phyloP scores from a whole-genome alignment of 1,140 invertebrate species.

The Drosophila punjabiensis region DNA sequence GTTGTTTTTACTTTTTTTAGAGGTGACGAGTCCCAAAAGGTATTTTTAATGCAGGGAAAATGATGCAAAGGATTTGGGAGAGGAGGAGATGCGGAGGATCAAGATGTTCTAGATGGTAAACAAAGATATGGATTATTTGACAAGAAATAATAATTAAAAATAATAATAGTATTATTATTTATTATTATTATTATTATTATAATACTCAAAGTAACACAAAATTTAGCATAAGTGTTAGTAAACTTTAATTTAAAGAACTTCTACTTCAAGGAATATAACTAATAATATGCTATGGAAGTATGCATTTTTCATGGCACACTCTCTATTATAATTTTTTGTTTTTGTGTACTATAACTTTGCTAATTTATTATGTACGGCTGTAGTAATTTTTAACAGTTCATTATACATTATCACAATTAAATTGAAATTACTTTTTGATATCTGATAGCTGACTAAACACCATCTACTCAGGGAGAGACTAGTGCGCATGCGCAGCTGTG shows the following conservation, averaged over 20 bases:
- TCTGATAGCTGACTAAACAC: not conserved
- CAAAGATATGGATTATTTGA: constrained; percentile 10
- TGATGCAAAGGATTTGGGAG: constrained; percentile 25
- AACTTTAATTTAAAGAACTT: not conserved
- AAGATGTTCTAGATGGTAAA: constrained; percentile 27
- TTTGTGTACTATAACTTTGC: not conserved
- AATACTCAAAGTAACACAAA: too few species aligned
- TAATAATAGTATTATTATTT: not conserved
- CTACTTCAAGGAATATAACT: not conserved
- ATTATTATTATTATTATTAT: too few species aligned
- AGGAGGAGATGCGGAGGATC: constrained; percentile 19
- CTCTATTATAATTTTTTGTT: too few species aligned
- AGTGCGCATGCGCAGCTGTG: constrained; percentile 44
- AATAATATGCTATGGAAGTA: too few species aligned
- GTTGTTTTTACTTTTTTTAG: constrained; percentile 26
- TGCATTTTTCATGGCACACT: too few species aligned
- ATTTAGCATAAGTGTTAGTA: not conserved
- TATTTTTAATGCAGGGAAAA: constrained; percentile 10
- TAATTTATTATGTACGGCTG: not conserved
- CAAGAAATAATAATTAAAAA: not conserved
- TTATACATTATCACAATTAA: not conserved
- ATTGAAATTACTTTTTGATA: not conserved
- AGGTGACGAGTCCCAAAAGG: constrained; percentile 4
- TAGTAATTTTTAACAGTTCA: not conserved
- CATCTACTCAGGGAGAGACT: constrained; percentile 19